Percentiles rank a stretch among this genome's conserved stretches.
phyloP scores from a whole-genome alignment of 2,797 vertebrate species.

The Choloepus didactylus region DNA sequence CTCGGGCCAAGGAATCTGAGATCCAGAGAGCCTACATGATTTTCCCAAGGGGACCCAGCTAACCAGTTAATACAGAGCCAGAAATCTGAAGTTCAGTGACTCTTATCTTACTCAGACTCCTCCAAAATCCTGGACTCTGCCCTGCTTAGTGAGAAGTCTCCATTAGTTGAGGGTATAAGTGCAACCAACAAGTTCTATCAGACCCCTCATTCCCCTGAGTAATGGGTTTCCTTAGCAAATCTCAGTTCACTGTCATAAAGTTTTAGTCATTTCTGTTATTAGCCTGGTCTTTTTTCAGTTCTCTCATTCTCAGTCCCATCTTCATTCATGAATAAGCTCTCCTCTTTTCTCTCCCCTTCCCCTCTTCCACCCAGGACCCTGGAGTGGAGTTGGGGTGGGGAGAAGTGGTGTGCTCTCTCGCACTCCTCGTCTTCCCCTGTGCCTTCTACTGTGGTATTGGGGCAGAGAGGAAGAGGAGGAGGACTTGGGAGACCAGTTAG shows the following conservation, averaged over 20 bases:
- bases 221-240: background rate
- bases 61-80: background rate
- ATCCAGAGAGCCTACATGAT: no score
- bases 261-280: background rate
- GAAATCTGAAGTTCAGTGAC: background rate
- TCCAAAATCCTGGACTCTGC: background rate
- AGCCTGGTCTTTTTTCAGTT: background rate
- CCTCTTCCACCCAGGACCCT: background rate
- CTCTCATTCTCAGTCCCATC: background rate
- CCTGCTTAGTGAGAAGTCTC: background rate
- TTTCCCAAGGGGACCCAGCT: no score
- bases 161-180: background rate
- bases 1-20: background rate
- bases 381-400: background rate
- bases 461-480: background rate
- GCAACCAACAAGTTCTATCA: background rate
- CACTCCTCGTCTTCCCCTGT: no score
- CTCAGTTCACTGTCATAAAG: background rate
- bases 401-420: background rate
- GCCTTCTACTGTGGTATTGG: background rate
- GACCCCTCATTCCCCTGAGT: background rate
- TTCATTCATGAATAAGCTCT: background rate
- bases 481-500: background rate
- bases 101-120: background rate
- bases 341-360: background rate